phyloP scores from a whole-genome alignment of 1,140 invertebrate genomes.

The Magallana angulata region DNA sequence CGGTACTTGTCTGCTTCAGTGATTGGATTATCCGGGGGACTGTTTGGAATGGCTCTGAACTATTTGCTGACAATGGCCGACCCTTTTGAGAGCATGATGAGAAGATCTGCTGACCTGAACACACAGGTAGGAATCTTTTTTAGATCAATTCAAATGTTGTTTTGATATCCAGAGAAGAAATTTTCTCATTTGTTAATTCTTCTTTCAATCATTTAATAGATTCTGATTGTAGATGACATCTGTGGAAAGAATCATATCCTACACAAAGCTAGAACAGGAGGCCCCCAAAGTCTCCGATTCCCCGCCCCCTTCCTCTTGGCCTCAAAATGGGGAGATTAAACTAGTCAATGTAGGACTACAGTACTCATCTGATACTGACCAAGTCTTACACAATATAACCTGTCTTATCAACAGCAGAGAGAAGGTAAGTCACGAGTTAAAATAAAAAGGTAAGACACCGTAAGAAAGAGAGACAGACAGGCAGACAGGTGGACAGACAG shows the following conservation, averaged over 20 bases:
- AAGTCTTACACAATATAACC: constrained; percentile 86
- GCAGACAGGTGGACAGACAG: background rate
- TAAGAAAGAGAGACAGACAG: too few relatives aligned
- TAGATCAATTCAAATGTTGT: background rate
- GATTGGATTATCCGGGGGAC: constrained; percentile 78
- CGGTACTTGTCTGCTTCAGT: background rate
- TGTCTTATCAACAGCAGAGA: constrained; percentile 85
- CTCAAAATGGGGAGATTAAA: constrained; percentile 83
- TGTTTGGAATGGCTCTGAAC: constrained; percentile 89
- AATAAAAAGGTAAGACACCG: too few relatives aligned
- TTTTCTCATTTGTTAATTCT: too few relatives aligned
- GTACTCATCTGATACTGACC: constrained; percentile 84
- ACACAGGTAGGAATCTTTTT: constrained; percentile 77
- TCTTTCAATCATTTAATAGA: too few relatives aligned
- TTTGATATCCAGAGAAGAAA: background rate
- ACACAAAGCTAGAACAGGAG: constrained; percentile 85
- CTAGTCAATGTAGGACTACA: constrained; percentile 85
- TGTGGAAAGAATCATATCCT: constrained; percentile 89
- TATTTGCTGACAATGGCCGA: constrained; percentile 87
- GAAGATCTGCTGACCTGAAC: constrained; percentile 88
- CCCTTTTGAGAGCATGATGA: constrained; percentile 90
- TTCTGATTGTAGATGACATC: constrained; percentile 85
- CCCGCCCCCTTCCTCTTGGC: constrained; percentile 81
- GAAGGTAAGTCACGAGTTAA: constrained; percentile 78
- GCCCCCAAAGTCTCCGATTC: constrained; percentile 82